phyloP scores from a whole-genome alignment of 2,113 vertebrate species.

The Sclerurus mexicanus region DNA sequence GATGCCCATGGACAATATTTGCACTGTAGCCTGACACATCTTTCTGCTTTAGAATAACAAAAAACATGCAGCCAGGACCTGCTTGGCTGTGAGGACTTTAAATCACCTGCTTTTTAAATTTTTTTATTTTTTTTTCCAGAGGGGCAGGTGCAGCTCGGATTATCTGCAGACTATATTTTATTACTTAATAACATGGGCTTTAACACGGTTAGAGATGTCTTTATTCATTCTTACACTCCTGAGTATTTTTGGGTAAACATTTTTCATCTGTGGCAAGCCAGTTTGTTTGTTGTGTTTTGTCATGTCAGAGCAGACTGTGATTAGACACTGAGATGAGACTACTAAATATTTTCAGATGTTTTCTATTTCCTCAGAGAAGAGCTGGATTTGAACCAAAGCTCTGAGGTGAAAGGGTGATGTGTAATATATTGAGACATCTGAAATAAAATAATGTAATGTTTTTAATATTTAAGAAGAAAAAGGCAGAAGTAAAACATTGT shows the following conservation, averaged over 20 bases:
- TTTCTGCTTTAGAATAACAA: conserved; percentile 49
- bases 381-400: conserved; percentile 81
- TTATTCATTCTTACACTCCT: conserved; percentile 57
- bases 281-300: conserved; percentile 77
- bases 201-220: conserved; percentile 22
- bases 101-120: conserved; percentile 32
- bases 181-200: background rate
- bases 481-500: conserved; percentile 76
- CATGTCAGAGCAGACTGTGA: conserved; percentile 65
- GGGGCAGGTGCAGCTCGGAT: conserved; percentile 55
- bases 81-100: background rate
- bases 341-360: conserved; percentile 80
- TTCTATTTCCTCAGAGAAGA: conserved; percentile 76
- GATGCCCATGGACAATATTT: conserved; percentile 46
- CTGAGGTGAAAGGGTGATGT: conserved; percentile 79
- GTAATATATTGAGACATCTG: conserved; percentile 82
- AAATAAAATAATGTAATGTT: conserved; percentile 79
- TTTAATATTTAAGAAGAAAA: conserved; percentile 84
- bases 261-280: conserved; percentile 72
- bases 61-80: conserved; percentile 28
- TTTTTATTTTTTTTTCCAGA: background rate
- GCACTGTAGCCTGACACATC: conserved; percentile 49
- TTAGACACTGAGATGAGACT: conserved; percentile 69
- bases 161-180: conserved; percentile 27
- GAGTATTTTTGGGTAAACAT: conserved; percentile 69